phyloP scores from a whole-genome alignment of 2,113 vertebrate species.

The Anolis sagrei region DNA sequence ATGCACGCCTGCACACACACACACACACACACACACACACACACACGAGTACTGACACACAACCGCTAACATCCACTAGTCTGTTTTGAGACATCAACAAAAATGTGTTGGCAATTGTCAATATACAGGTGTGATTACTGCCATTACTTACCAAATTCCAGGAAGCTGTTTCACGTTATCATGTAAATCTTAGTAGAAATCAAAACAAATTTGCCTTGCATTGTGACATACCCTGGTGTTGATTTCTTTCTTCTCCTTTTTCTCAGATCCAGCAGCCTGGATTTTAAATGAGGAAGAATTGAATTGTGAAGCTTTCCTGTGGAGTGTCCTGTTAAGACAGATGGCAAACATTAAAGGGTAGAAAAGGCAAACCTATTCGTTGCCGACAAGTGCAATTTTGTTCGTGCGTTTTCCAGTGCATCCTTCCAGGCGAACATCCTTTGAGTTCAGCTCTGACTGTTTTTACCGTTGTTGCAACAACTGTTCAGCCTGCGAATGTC shows the following conservation, averaged over 20 bases:
- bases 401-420: background rate
- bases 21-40: background rate
- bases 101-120: background rate
- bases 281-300: background rate
- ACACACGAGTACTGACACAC: background rate
- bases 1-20: background rate
- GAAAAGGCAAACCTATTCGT: conserved; percentile 16
- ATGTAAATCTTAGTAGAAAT: background rate
- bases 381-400: background rate
- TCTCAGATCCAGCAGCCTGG: background rate
- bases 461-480: conserved; percentile 7
- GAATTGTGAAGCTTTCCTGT: background rate
- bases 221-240: conserved; percentile 26
- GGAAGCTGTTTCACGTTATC: background rate
- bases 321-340: conserved; percentile 9
- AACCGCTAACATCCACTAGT: background rate
- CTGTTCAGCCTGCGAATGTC: background rate
- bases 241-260: background rate
- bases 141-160: background rate
- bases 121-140: background rate
- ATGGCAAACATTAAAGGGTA: conserved; percentile 13
- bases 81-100: background rate
- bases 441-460: background rate
- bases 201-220: background rate
- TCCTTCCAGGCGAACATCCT: conserved; percentile 5